A percentile compares a stretch with the other conserved stretches of the same genome.
These are phyloP conservation scores for Cactoblastis cactorum DNA, from an alignment of 2,888 invertebrate genomes.

Conservation along the genomic window DNA sequence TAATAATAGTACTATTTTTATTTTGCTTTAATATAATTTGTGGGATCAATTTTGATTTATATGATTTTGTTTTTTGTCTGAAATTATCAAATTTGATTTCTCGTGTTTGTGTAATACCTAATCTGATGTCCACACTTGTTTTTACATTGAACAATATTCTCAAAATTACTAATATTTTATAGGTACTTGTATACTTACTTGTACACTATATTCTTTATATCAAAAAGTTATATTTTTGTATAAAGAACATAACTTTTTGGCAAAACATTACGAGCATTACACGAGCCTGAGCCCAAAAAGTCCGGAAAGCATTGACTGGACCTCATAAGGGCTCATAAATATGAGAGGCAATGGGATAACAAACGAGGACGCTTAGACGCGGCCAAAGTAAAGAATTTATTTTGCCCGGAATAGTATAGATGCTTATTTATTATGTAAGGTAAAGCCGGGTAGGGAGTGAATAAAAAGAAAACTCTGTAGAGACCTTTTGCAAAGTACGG, in stretches of 20 bases:
- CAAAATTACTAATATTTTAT: no score
- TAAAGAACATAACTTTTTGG: neutral
- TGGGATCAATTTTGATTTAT: no score
- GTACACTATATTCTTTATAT: no score
- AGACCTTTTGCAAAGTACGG: neutral
- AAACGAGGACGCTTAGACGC: constrained; percentile 21
- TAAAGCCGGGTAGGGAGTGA: neutral
- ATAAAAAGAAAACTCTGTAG: neutral
- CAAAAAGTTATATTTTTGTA: neutral
- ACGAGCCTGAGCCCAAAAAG: constrained; percentile 1
- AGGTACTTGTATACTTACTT: no score
- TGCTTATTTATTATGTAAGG: constrained; percentile 11
- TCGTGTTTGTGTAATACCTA: no score
- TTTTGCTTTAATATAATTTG: no score
- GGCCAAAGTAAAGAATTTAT: constrained; percentile 18
- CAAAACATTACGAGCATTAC: neutral
- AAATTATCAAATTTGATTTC: no score
- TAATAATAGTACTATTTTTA: no score
- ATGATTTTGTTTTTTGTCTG: no score
- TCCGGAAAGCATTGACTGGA: constrained; percentile 17
- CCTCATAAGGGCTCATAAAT: constrained; percentile 22
- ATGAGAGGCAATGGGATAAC: constrained; percentile 20
- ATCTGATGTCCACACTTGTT: no score
- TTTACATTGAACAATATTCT: no score
- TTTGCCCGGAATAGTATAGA: constrained; percentile 7